Evolutionary conservation across 2,113 vertebrate species (phyloP), one percentile per base, ranked within the genome.

Genomic region (Halcyon senegalensis): DNA sequence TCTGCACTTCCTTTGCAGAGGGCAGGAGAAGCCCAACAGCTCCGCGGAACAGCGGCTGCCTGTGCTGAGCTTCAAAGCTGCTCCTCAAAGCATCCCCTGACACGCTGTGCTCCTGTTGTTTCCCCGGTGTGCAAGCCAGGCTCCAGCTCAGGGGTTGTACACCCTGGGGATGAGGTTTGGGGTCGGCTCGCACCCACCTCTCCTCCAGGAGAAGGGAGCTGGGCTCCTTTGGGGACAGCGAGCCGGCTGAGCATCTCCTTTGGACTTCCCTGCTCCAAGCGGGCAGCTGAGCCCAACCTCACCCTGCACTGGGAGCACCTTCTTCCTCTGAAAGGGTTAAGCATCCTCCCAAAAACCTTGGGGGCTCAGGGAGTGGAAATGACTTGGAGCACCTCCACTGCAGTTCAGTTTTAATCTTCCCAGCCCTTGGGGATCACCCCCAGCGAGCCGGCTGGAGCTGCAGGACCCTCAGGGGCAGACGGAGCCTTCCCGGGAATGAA

Each of bases 81-180:
- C 84, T 74, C 73, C 76, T 63, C 76, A 58, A 11, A 44, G 12
- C n/a, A n/a, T 25, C 7, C 43, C 44, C 23, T 35, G 1, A 14
- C 25, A 50, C 0, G 0, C 53, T 44, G 48, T 21, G 37, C 27
- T 23, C 20, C 0, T 0, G 11, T 3, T 7, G 0, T 5, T 33
- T 39, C 64, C 50, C 48, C 10, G 1, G 1, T 0, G 24, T 4
- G 31, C 43, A 37, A 16, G 19, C 33, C 69, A 21, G 25, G n/a
- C 44, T 51, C 37, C 5, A 1, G 1, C 31, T 46, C 64, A 13
- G 2, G 0, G 0, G 16, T 3, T 37, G 37, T 5, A 19, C 6
- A 2, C 5, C n/a, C 44, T 1, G 5, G 46, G 51, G 56, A 51
- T 66, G 46, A 67, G 21, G 1, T 43, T 30, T 76, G 68, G 59